Evolutionary conservation across 1,140 invertebrate genomes (phyloP).

Genomic region (Lucilia cuprina): DNA sequence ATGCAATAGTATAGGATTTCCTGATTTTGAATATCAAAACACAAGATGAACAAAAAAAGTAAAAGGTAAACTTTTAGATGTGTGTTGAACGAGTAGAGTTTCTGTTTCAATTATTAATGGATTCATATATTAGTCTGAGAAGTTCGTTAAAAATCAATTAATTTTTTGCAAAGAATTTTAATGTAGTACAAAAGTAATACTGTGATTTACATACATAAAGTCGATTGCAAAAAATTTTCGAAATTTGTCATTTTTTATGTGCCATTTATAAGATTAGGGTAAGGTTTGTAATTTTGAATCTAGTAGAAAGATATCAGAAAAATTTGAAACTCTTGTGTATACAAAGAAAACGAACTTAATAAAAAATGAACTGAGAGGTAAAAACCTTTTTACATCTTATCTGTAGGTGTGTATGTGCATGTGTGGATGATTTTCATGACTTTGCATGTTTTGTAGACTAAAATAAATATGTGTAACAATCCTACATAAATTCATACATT

Average conservation of each 20-base stretch:
- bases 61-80: neutral
- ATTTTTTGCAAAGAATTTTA: no score
- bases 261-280: no score
- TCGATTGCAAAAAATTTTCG: no score
- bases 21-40: conserved; percentile 34
- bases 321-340: neutral
- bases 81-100: neutral
- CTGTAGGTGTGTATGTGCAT: neutral
- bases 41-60: neutral
- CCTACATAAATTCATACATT: no score
- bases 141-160: no score
- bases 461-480: neutral
- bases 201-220: no score
- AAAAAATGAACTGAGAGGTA: neutral
- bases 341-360: neutral
- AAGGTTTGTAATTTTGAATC: no score
- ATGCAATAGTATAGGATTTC: conserved; percentile 23
- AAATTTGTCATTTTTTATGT: no score
- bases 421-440: conserved; percentile 9
- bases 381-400: neutral
- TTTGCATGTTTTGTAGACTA: conserved; percentile 21
- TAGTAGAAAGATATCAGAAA: neutral
- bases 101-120: neutral
- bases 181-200: no score
- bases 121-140: neutral